Evolutionary conservation across 2,797 vertebrate genomes (phyloP), one percentile per base, ranked within the genome.

Genomic region (Chiroxiphia lanceolata): DNA sequence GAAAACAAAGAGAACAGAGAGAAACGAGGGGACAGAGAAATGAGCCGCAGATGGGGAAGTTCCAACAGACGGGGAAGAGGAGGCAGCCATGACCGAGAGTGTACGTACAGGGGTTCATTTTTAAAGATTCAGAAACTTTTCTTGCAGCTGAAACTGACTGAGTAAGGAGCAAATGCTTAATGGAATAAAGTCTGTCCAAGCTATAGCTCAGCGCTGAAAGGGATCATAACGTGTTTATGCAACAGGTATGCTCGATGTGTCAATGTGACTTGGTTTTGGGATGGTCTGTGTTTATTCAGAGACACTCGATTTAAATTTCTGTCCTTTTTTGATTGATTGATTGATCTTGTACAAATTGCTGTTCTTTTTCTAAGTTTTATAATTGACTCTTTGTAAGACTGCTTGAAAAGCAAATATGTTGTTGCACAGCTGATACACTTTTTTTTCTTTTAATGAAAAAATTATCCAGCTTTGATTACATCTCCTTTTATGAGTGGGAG

Each of bases 1-100:
- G 99, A 99, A 98, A 99, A 99, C 98, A 99, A 99, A 98, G 99
- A 99, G 95, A 99, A 99, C 96, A 97, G 98, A 97, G 99, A 99
- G 98, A 99, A 99, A 98, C 98, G 98, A 97, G 98, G 96, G 22
- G 99, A 99, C 95, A 98, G 98, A 97, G 99, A 99, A 97, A 94
- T 95, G 25, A 98, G 96, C 94, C 98, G 98, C 61, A 98, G 98
- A 74, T 98, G 98, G 18, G 98, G 97, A 29, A 98, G 95, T 50
- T 97, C 97, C 91, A 98, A 75, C 97, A 98, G 99, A 71, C 98
- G 98, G 94, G 98, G 98, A 96, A 98, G 98, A 96, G 98, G 98
- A 82, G 97, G 97, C 86, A 98, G 87, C 94, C 98, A 98, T 89
- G 98, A 96, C 83, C 98, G 98, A 96, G 99, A 98, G 60, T 98